phyloP scores from a whole-genome alignment of 2,888 invertebrate genomes.

The Belgica antarctica region DNA sequence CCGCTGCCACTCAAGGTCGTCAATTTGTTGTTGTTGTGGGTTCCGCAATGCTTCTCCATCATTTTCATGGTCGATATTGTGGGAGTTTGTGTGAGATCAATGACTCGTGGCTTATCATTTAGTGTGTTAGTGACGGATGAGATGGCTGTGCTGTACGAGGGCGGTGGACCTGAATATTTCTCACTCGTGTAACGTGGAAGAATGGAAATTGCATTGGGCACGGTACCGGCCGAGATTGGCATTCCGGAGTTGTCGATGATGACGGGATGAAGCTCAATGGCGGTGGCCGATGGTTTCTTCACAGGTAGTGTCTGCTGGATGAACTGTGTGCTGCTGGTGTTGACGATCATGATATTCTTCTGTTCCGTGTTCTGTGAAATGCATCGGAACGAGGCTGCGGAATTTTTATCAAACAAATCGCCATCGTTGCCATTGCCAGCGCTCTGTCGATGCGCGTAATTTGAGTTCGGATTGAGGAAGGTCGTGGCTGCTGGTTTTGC shows the following conservation, averaged over 20 bases:
- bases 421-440: neutral
- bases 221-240: neutral
- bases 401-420: neutral
- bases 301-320: constrained; percentile 40
- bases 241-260: constrained; percentile 3
- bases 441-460: constrained; percentile 2
- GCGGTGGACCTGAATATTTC: constrained; percentile 43
- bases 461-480: constrained; percentile 33
- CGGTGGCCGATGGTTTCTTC: constrained; percentile 6
- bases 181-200: constrained; percentile 41
- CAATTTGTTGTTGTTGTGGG: constrained; percentile 23
- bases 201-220: constrained; percentile 34
- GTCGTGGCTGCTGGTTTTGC: constrained; percentile 30
- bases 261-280: constrained; percentile 39
- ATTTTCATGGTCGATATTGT: constrained; percentile 32
- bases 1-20: constrained; percentile 39
- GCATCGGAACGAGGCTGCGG: constrained; percentile 23
- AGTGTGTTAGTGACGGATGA: constrained; percentile 41
- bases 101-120: constrained; percentile 43
- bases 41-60: constrained; percentile 25
- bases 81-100: constrained; percentile 44
- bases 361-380: constrained; percentile 39
- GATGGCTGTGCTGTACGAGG: constrained; percentile 20
- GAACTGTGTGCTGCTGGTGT: constrained; percentile 39
- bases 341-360: constrained; percentile 43